phyloP scores from a whole-genome alignment of 2,797 vertebrate species.

The Chaetodon trifasciatus region DNA sequence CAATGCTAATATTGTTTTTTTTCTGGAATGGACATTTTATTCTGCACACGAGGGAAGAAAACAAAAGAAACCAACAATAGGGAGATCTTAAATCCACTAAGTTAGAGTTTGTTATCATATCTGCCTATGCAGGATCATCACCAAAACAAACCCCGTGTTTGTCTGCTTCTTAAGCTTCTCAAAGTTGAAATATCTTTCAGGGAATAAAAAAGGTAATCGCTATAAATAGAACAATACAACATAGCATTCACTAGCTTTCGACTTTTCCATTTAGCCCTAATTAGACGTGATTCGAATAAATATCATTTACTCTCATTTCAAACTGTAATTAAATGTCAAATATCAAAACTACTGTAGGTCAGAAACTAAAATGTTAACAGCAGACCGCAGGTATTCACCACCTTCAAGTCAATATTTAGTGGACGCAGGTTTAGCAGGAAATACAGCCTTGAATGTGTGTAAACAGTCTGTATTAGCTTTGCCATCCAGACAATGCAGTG shows the following conservation, averaged over 20 bases:
- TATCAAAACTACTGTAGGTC: not conserved
- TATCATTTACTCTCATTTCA: not conserved
- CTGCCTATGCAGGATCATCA: not conserved
- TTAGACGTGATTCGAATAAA: not conserved
- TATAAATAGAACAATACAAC: not conserved
- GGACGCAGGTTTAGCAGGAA: not conserved
- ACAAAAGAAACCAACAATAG: not conserved
- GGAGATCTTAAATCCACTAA: not conserved
- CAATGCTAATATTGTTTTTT: conserved; percentile 4
- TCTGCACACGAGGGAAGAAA: conserved; percentile 3
- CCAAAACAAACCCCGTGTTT: not conserved
- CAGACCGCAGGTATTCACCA: not conserved
- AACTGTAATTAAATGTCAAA: not conserved
- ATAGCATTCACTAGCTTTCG: not conserved
- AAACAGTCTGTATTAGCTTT: conserved; percentile 5
- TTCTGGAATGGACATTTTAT: not conserved
- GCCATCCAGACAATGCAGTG: conserved; percentile 3
- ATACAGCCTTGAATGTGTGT: not conserved
- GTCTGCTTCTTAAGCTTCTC: not conserved
- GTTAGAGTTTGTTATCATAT: not conserved
- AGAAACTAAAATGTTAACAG: not conserved
- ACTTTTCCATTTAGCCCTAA: not conserved
- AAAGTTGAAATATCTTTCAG: not conserved
- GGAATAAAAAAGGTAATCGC: not conserved
- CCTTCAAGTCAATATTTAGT: not conserved